These are phyloP conservation scores for Neocrepidodera transversa DNA, from an alignment of 2,888 invertebrate genomes.

Conservation along the genomic window DNA sequence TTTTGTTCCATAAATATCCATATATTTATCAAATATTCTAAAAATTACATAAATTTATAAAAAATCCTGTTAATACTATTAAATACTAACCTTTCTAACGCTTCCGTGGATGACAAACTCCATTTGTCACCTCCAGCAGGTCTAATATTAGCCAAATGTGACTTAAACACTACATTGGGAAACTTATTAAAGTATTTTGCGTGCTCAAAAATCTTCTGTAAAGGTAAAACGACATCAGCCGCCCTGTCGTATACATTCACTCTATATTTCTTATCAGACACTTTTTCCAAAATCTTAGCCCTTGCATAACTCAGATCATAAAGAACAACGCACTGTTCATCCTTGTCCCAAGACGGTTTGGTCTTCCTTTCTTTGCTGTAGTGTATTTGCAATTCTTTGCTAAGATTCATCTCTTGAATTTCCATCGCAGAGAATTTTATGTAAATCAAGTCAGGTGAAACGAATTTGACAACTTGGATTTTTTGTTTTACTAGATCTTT, in stretches of 20 bases:
- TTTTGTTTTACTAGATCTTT: constrained; percentile 35
- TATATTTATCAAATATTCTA: constrained; percentile 62
- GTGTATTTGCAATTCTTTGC: constrained; percentile 47
- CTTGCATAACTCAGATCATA: constrained; percentile 67
- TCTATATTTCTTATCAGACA: constrained; percentile 57
- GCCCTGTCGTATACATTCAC: constrained; percentile 76
- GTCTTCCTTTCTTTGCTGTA: constrained; percentile 39
- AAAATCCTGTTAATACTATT: background rate
- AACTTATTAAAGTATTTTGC: constrained; percentile 60
- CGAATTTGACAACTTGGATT: constrained; percentile 49
- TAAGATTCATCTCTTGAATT: constrained; percentile 38
- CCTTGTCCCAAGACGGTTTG: constrained; percentile 39
- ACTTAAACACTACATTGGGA: constrained; percentile 68
- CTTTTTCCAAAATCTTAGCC: constrained; percentile 62
- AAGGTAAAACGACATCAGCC: constrained; percentile 58
- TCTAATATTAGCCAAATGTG: constrained; percentile 73
- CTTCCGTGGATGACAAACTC: constrained; percentile 69
- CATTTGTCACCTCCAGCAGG: constrained; percentile 72
- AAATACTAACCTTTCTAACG: constrained; percentile 54
- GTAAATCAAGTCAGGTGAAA: constrained; percentile 52
- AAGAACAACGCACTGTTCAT: constrained; percentile 60
- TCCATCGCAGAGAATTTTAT: constrained; percentile 58
- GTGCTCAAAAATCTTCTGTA: constrained; percentile 38
- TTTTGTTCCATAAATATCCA: constrained; percentile 65
- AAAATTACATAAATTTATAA: background rate